Conservation (phyloP, 92 coral and sea anemone genomes). For the Porites lobata region DNA sequence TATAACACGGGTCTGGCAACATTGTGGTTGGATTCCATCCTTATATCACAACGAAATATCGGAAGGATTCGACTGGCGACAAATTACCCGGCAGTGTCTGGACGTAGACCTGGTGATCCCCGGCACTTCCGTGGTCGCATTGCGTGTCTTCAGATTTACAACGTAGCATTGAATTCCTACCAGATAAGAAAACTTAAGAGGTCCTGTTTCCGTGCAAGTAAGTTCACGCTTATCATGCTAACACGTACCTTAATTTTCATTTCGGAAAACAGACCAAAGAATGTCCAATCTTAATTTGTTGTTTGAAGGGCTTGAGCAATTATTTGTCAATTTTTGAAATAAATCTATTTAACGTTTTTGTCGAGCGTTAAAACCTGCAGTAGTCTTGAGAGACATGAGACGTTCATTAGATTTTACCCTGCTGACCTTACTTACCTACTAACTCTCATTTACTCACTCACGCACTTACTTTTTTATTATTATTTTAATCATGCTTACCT, state of each 20-base stretch:
- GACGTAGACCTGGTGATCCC: constrained; percentile 67
- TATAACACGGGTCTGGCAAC: constrained; percentile 60
- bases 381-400: no score
- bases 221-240: neutral
- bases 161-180: constrained; percentile 69
- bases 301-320: no score
- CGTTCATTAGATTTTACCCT: no score
- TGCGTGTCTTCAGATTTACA: constrained; percentile 75
- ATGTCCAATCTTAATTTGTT: no score
- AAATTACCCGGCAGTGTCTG: constrained; percentile 69
- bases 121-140: constrained; percentile 80
- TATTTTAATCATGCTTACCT: neutral
- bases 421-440: no score
- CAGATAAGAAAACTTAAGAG: constrained; percentile 69
- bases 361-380: no score
- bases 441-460: no score
- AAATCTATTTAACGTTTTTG: no score
- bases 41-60: constrained; percentile 68
- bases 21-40: constrained; percentile 73
- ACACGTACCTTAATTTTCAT: no score
- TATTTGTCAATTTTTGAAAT: no score
- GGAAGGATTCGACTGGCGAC: constrained; percentile 77
- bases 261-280: no score
- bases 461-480: no score
- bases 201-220: constrained; percentile 70